Conservation (phyloP, 1,140 invertebrate species). For the Alviniconcha marisindica region DNA sequence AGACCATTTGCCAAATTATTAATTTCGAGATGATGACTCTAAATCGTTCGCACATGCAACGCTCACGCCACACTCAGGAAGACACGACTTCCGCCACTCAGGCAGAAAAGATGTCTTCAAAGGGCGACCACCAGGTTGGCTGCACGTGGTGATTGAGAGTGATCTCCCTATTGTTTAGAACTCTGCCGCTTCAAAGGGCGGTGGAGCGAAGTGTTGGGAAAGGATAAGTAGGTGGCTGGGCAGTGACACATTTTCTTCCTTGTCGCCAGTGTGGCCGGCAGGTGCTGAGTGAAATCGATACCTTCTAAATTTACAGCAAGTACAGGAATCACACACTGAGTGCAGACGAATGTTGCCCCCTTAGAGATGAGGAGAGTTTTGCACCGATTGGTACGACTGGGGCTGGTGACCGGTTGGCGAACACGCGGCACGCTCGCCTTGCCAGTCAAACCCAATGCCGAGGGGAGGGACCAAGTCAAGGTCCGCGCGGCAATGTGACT, state of each 20-base stretch:
- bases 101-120: conserved; percentile 21
- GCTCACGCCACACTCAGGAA: conserved; percentile 3
- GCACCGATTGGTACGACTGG: no score
- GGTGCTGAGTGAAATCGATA: not conserved
- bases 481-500: no score
- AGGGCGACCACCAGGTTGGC: conserved; percentile 31
- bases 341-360: no score
- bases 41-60: conserved; percentile 8
- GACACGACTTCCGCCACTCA: conserved; percentile 8
- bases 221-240: conserved; percentile 15
- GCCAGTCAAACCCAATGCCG: no score
- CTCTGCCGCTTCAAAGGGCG: conserved; percentile 15
- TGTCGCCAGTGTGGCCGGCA: conserved; percentile 8
- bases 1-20: conserved; percentile 35
- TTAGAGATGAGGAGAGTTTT: no score
- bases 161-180: conserved; percentile 27
- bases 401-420: no score
- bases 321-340: no score
- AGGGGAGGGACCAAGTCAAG: no score
- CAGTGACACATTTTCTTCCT: not conserved
- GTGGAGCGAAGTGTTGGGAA: not conserved
- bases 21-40: conserved; percentile 32
- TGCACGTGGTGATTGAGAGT: conserved; percentile 29
- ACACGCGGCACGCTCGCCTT: no score
- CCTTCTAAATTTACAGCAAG: no score